Conservation (phyloP, 92 coral and sea anemone species). For the Metridium senile region DNA sequence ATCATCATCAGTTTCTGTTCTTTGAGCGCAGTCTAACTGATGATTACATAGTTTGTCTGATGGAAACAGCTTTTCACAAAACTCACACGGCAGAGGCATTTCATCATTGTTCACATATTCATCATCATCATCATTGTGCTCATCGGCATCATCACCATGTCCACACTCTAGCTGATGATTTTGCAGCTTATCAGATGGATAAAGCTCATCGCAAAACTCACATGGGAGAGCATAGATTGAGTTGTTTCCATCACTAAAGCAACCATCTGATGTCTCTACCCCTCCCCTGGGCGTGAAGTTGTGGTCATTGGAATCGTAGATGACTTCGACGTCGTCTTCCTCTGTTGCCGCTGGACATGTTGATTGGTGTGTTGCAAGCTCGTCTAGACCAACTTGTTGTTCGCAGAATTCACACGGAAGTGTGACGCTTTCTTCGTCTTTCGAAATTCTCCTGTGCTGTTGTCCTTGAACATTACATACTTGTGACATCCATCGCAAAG, state of each 20-base stretch:
- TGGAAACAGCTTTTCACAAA: constrained; percentile 75
- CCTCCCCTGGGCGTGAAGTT: neutral
- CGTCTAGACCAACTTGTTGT: constrained; percentile 8
- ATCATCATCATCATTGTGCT: neutral
- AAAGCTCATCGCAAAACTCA: constrained; percentile 80
- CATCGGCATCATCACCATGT: neutral
- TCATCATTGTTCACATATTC: neutral
- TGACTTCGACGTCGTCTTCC: neutral
- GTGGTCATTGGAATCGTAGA: neutral
- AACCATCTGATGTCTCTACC: constrained; percentile 15
- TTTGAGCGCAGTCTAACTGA: constrained; percentile 49
- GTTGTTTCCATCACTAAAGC: neutral
- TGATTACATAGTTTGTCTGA: constrained; percentile 71
- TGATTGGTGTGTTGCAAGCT: constrained; percentile 40
- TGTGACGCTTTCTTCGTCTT: neutral
- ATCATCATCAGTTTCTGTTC: neutral
- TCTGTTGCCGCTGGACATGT: constrained; percentile 6
- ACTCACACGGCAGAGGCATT: constrained; percentile 82
- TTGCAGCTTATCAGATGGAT: constrained; percentile 72
- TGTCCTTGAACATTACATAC: constrained; percentile 67
- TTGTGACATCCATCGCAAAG: constrained; percentile 71
- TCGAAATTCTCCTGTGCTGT: neutral
- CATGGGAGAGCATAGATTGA: constrained; percentile 72
- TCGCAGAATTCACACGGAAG: constrained; percentile 68
- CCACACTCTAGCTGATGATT: constrained; percentile 70